Evolutionary conservation across 92 coral and sea anemone species (phyloP), one percentile per base, ranked within the genome.

Genomic region (Palythoa caribaeorum): DNA sequence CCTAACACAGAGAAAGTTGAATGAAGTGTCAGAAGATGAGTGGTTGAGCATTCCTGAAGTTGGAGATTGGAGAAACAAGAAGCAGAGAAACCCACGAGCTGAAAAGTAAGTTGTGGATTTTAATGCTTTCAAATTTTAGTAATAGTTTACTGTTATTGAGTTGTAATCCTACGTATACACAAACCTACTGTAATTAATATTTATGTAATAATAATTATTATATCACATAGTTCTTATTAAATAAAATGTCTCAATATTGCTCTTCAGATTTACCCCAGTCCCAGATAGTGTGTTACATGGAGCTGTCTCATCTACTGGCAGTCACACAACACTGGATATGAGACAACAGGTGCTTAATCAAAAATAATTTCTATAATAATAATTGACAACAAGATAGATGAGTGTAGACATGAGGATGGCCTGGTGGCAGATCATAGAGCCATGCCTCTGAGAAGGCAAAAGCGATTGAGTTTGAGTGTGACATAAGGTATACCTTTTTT

Each of bases 41-140:
- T 96, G 99, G 99, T 52, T 95, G 13, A 95, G 71, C 63, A 97
- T 97, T 60, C 99, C 99, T 20, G 99, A 97, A 44, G 99, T 97
- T 38, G 99, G 99, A 47, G 99, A 97, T 80, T 94, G 92, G 83
- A 92, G 99, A 79, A 97, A 88, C 75, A 97, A 95, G 73, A 97
- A 97, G 69, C 98, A 97, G 52, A 85, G 99, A 73, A 97, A 97
- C 73, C 99, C 99, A 0, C 84, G 98, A 52, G 94, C 98, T 62
- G 99, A 97, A 78, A 97, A 95, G 99, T 97, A 83, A 90, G 84
- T 73, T 9, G 7, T 36, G 6, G 5, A 9, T 70, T 14, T 65
- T 14, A 3, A 6, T 10, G 8, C 7, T 38, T 7, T 10, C 47
- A 1, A 20, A 6, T 8, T 55, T 11, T 11, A 28, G 28, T 28